Evolutionary conservation across 2,797 vertebrate genomes (phyloP).

Genomic region (Lindbergichthys nudifrons): DNA sequence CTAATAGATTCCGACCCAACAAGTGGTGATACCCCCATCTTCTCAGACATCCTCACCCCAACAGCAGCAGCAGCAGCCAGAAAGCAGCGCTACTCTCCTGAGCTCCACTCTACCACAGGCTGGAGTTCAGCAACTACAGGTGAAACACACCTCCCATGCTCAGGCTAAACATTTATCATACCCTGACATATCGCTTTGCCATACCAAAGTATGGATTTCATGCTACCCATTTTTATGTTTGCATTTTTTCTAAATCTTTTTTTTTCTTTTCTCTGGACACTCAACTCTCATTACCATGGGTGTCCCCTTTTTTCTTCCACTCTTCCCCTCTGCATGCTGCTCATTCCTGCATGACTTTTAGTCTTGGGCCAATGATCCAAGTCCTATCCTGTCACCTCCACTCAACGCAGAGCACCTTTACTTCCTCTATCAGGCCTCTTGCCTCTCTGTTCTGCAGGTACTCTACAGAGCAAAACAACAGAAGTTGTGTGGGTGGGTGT

Average conservation of each 20-base stretch:
- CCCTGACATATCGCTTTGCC: not conserved
- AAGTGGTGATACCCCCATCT: conserved; percentile 64
- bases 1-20: conserved; percentile 68
- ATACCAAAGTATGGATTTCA: conserved; percentile 14
- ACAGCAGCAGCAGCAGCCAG: conserved; percentile 66
- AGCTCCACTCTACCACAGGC: conserved; percentile 72
- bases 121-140: conserved; percentile 87
- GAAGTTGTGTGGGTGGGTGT: conserved; percentile 27
- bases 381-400: conserved; percentile 85
- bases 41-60: conserved; percentile 69
- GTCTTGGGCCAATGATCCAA: conserved; percentile 84
- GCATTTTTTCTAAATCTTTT: not conserved
- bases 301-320: conserved; percentile 32
- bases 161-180: not conserved
- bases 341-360: conserved; percentile 80
- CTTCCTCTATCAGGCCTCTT: conserved; percentile 87
- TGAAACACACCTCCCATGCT: conserved; percentile 66
- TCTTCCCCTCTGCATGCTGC: conserved; percentile 76
- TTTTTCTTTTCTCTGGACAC: conserved; percentile 30
- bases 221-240: conserved; percentile 21
- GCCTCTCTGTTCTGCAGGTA: conserved; percentile 82
- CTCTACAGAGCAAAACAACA: conserved; percentile 47
- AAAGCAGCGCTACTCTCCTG: conserved; percentile 63
- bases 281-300: conserved; percentile 37
- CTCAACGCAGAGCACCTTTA: conserved; percentile 86